Conservation (phyloP, 1,140 invertebrate species). For the Apis dorsata region DNA sequence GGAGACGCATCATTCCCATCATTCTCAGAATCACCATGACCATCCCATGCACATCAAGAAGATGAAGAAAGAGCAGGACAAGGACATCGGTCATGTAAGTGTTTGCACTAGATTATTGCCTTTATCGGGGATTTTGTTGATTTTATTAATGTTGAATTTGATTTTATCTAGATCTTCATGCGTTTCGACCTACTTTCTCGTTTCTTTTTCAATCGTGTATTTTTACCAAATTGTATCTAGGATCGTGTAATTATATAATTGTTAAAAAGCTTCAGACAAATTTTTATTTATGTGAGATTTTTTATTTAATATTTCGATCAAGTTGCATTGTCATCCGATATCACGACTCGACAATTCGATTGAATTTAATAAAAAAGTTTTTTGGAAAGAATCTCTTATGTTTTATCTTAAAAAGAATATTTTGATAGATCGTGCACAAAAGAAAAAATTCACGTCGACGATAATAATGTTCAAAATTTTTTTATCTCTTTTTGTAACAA, state of each 20-base stretch:
- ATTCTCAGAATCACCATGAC: conserved; percentile 79
- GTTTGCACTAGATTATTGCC: neutral
- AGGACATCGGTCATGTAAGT: conserved; percentile 78
- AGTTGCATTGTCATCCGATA: too few species aligned
- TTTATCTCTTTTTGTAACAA: too few species aligned
- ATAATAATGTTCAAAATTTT: neutral
- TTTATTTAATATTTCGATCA: too few species aligned
- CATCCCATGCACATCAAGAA: conserved; percentile 77
- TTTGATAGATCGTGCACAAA: neutral
- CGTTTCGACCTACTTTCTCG: neutral
- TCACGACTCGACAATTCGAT: too few species aligned
- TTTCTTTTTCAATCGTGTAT: neutral
- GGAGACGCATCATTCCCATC: conserved; percentile 77
- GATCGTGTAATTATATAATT: too few species aligned
- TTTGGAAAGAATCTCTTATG: too few species aligned
- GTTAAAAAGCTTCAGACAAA: too few species aligned
- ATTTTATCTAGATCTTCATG: neutral
- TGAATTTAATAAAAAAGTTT: too few species aligned
- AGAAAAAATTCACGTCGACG: neutral
- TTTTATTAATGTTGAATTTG: neutral
- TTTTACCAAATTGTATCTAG: neutral
- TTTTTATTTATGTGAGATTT: too few species aligned
- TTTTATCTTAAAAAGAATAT: too few species aligned
- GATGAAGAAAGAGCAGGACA: conserved; percentile 79
- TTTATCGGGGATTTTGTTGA: too few species aligned